phyloP scores from a whole-genome alignment of 2,797 vertebrate species.

The Thaleichthys pacificus region DNA sequence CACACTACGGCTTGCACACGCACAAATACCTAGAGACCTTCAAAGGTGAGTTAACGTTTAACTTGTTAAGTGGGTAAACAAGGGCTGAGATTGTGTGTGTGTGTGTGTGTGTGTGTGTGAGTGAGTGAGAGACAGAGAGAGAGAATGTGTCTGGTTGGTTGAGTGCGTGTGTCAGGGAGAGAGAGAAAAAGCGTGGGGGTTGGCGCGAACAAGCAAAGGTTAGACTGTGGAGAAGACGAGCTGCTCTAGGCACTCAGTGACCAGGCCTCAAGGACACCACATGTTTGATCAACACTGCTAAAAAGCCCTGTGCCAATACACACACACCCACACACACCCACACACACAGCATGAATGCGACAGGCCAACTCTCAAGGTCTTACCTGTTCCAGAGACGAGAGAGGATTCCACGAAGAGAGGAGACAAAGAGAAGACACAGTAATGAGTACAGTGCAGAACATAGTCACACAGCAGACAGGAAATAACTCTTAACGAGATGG shows the following conservation, averaged over 20 bases:
- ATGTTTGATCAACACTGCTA: conserved; percentile 39
- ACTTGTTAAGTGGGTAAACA: conserved; percentile 51
- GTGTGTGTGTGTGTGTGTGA: conserved; percentile 10
- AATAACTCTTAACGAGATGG: background rate
- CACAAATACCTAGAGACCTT: conserved; percentile 52
- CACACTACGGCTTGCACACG: conserved; percentile 23
- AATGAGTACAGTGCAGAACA: conserved; percentile 7
- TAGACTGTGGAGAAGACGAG: too few species aligned
- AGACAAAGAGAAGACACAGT: conserved; percentile 27
- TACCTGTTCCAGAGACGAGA: conserved; percentile 55
- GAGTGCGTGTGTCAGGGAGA: too few species aligned
- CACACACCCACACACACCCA: conserved; percentile 27
- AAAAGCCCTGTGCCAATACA: conserved; percentile 29
- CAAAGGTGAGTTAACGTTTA: conserved; percentile 65
- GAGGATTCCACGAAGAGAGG: conserved; percentile 21
- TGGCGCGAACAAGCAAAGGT: too few species aligned
- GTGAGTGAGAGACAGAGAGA: conserved; percentile 9
- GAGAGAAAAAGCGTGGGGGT: too few species aligned
- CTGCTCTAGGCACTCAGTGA: background rate
- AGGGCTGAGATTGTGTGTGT: conserved; percentile 8
- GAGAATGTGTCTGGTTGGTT: background rate
- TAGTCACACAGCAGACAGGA: background rate
- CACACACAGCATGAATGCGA: conserved; percentile 17
- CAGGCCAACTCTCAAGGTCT: conserved; percentile 30
- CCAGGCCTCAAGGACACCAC: conserved; percentile 20